Evolutionary conservation across 2,113 vertebrate species (phyloP), one percentile per base, ranked within the genome.

Genomic region (Pyrgilauda ruficollis): DNA sequence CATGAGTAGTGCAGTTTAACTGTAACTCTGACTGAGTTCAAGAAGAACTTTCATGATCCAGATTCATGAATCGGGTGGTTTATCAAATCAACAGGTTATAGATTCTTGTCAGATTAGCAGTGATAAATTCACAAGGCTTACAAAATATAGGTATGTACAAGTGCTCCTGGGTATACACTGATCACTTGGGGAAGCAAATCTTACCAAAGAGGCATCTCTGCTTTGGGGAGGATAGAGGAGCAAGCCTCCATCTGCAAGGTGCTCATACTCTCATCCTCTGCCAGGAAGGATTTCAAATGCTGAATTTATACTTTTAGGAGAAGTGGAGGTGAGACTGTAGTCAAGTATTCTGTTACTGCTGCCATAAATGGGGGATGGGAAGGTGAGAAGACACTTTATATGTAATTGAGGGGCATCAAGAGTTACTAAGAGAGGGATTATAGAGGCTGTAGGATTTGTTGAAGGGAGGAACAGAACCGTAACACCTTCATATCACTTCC

Each of bases 391-490:
- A 6, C 11, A n/a, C 13, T 62, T 55, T 27, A 4, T 27, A 15
- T 11, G 18, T 23, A 62, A 62, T 43, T 55, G 63, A 27, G n/a
- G 2, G 17, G 35, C 31, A 76, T 20, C 6, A 22, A 27, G 41
- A 62, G 5, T 31, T 69, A 31, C 30, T n/a, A 53, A 75, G 30
- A 39, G 39, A 26, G 55, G 8, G 4, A 9, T 31, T 43, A 31
- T 23, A 35, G 58, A 76, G 30, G 30, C 6, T 33, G 10, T 55
- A 15, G 18, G 26, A 18, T 27, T 76, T 62, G 30, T 23, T n/a
- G 22, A 49, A 62, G 41, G 35, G 26, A 0, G 0, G 47, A 43
- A 69, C 24, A 89, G 47, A 83, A 41, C 24, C 0, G 0, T 61
- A 46, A 46, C n/a, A 35, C 7, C 24, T 68, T 27, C 0, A 0